Evolutionary conservation across 2,797 vertebrate species (phyloP).

Genomic region (Phrynocephalus guinanensis): DNA sequence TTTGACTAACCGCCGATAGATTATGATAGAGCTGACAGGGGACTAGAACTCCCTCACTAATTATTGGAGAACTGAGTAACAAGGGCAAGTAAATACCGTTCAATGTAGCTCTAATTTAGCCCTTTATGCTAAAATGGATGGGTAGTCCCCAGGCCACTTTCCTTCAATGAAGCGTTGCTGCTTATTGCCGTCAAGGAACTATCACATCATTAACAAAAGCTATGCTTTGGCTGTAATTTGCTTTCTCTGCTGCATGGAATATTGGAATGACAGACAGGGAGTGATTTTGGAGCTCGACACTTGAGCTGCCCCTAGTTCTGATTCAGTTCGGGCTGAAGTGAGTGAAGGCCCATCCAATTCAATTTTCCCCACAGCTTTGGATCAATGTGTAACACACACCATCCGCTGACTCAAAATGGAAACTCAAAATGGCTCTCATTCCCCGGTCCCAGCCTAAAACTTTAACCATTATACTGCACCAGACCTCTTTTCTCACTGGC

Average conservation of each 20-base stretch:
- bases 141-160: not conserved
- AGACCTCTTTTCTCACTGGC: not conserved
- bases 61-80: slow-evolving; percentile 49
- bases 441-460: not conserved
- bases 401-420: too few relatives aligned
- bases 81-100: slow-evolving; percentile 48
- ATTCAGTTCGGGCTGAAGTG: not conserved
- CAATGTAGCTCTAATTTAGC: slow-evolving; percentile 8
- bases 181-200: slow-evolving; percentile 12
- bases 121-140: slow-evolving; percentile 46
- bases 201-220: not conserved
- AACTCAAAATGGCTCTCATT: too few relatives aligned
- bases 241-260: not conserved
- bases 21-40: slow-evolving; percentile 53
- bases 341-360: too few relatives aligned
- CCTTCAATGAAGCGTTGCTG: not conserved
- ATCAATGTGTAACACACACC: too few relatives aligned
- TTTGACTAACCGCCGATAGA: slow-evolving; percentile 54
- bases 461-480: not conserved
- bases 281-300: not conserved
- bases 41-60: slow-evolving; percentile 55
- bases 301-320: too few relatives aligned
- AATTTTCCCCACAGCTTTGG: too few relatives aligned
- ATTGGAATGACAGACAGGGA: not conserved
- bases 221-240: not conserved